Base-by-base conservation (phyloP, 2,888 invertebrate genomes). In the Villa cingulata region DNA sequence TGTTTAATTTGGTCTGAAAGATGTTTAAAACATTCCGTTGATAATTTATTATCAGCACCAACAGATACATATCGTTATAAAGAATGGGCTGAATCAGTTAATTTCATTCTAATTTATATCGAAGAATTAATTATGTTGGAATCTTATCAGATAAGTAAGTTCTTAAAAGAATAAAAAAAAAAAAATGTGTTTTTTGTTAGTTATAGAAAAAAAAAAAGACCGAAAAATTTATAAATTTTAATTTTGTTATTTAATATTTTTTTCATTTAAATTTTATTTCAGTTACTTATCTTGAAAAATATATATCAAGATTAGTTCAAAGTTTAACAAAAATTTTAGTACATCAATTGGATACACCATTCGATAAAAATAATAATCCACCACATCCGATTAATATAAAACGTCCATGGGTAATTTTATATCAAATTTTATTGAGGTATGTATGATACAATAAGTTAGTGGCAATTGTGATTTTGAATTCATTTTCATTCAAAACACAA, bases 331-430 rank as follows among this genome's bases (percentile, higher is more conserved):
- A 80, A 57, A 76, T 89, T 43, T 77, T 88, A 52, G 81, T 83
- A 45, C 80, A 83, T 61, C 86, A 87, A 65, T 73, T 90, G 51
- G 87, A 89, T 59, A 65, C 74, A 1, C 66, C 73, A 4, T 57
- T 59, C 34, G 67, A 68, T 56, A 86, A 86, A 34, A 76, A 72
- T 61, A 70, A 73, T 23, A 67, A 74, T 29, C 80, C 78, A 52
- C 74, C 74, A 60, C 72, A 78, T 67, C 81, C 83, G 0, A 73
- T 88, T 46, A 79, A 80, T 50, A 79, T 81, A 15, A 77, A 86
- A 15, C 67, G 77, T 5, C 86, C 89, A 6, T 91, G 90, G 90
- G 81, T 89, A 49, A 70, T 92, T 48, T 71, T 92, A 56, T 86
- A 90, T 69, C 80, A 81, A 57, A 75, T 91, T 53, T 70, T 91